Base-by-base conservation (phyloP, 2,888 invertebrate genomes). In the Exephanes ischioxanthus region DNA sequence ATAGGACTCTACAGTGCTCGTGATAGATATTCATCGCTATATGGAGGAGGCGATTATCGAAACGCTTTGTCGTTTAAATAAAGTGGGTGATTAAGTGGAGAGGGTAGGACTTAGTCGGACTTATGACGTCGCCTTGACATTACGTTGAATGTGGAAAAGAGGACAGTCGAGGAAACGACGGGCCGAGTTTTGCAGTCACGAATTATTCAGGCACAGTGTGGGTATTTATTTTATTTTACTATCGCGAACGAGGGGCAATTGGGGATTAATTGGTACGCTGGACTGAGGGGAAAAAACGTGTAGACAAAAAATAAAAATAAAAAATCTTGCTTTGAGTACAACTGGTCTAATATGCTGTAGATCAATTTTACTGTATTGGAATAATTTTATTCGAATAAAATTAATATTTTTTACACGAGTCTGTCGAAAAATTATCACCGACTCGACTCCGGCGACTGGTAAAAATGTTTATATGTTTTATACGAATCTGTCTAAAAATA, bases 21-120 rank as follows among this genome's bases (percentile, higher is more conserved):
- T n/a, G 61, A 45, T 45, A 61, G 61, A 73, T 58, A 58, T 16
- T 26, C 9, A 61, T 73, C 45, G 45, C 6, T 19, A 45, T 37
- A 14, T 55, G 11, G 22, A 55, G 9, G 22, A 55, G 19, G 55
- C 58, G 26, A 26, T 37, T 55, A 53, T n/a, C 7, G 55, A 26
- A 79, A 22, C 37, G 9, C 66, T 67, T 61, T 41, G 61, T 37
- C 22, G 45, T 41, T 61, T 41, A 53, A 78, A 58, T 58, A 58
- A 66, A 68, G 45, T 19, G 22, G 66, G 19, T 37, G 53, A 48
- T 77, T 77, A 37, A 80, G 58, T 77, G 45, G 67, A 72, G 33
- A 84, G 33, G 73, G 51, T 61, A 77, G 76, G 76, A 77, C 76
- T 72, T 73, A 72, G 77, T 67, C 84, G 68, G 71, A 72, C 58